A percentile compares a stretch with the other conserved stretches of the same genome.
Conservation (phyloP, 2,113 vertebrate genomes). For the Xerus inauris region DNA sequence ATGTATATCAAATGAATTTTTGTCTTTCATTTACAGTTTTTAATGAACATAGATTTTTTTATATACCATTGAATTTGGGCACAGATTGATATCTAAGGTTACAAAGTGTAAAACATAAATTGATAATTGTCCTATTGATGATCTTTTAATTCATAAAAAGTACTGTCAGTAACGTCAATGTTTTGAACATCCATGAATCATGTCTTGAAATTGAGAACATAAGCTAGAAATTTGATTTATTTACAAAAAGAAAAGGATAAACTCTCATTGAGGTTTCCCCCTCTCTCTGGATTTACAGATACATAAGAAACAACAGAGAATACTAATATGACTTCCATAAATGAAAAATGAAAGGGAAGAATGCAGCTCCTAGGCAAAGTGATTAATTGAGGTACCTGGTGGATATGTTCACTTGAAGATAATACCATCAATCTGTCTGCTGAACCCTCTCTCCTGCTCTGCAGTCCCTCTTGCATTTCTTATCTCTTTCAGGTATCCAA, state of each 20-base stretch:
- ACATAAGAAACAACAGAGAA: background rate
- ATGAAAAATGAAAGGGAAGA: background rate
- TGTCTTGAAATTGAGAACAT: background rate
- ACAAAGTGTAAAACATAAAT: background rate
- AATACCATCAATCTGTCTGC: background rate
- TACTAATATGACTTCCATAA: background rate
- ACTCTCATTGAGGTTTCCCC: background rate
- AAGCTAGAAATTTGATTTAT: background rate
- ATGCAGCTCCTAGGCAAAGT: background rate
- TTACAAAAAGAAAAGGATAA: background rate
- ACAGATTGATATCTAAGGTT: background rate
- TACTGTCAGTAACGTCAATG: background rate
- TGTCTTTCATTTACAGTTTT: background rate
- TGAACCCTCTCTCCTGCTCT: background rate
- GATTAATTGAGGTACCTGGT: background rate
- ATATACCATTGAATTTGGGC: background rate
- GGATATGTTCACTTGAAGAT: background rate
- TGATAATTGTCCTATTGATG: background rate
- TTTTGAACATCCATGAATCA: background rate
- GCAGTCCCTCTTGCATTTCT: background rate
- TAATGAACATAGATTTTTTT: background rate
- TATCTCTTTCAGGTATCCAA: background rate
- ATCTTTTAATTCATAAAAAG: background rate
- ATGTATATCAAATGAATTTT: constrained; percentile 2
- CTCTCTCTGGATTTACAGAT: background rate